phyloP scores from a whole-genome alignment of 2,797 vertebrate genomes.

The Chaetophractus vellerosus region DNA sequence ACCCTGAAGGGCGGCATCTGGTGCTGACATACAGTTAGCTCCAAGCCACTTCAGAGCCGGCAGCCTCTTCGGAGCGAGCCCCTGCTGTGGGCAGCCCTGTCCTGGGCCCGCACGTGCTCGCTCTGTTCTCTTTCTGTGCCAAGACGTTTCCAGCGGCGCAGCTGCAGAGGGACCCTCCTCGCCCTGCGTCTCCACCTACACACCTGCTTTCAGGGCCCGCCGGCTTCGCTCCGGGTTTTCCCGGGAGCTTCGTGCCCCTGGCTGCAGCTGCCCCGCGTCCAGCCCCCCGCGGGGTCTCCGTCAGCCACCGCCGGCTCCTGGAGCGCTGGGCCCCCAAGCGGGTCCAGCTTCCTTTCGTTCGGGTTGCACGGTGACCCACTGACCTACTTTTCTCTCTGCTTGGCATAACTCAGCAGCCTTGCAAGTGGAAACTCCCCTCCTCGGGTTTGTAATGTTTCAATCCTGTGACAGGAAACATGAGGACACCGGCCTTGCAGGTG shows the following conservation, averaged over 20 bases:
- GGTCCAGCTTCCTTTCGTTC: constrained; percentile 78
- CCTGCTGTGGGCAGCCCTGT: background rate
- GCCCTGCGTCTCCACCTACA: background rate
- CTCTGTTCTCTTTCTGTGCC: background rate
- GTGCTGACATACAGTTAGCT: background rate
- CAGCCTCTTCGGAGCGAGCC: accelerated
- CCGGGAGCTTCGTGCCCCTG: background rate
- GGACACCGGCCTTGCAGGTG: constrained; percentile 79
- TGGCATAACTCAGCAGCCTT: constrained; percentile 78
- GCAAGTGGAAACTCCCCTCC: constrained; percentile 76
- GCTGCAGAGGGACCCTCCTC: background rate
- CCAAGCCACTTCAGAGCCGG: background rate
- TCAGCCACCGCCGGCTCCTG: background rate
- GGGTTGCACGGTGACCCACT: constrained; percentile 88
- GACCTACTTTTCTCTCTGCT: constrained; percentile 89
- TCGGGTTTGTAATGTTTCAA: constrained; percentile 81
- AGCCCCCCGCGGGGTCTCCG: background rate
- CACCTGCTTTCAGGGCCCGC: background rate
- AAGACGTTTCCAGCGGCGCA: background rate
- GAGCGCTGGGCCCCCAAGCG: background rate
- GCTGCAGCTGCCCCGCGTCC: background rate
- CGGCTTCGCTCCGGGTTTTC: background rate
- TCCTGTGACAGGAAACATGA: constrained; percentile 85
- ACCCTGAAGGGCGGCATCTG: background rate
- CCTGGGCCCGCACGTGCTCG: accelerated